Conservation (phyloP, 2,888 invertebrate species). For the Chironomus tentans region DNA sequence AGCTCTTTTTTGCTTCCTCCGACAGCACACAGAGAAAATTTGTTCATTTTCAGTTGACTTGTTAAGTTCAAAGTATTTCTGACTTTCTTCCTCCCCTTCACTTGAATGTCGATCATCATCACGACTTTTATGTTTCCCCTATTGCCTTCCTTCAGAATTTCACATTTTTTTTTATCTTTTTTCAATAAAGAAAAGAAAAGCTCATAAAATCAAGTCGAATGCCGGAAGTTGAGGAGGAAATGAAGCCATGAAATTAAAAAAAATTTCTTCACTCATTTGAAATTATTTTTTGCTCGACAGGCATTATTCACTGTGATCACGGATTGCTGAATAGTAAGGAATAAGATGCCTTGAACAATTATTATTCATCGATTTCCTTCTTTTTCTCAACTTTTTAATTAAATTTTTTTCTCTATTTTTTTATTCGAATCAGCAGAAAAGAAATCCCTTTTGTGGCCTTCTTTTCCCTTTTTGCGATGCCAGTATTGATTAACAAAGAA, state of each 20-base stretch:
- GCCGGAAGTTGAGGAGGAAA: neutral
- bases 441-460: no score
- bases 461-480: neutral
- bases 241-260: constrained; percentile 4
- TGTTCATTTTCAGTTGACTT: no score
- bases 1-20: neutral
- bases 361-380: constrained; percentile 20
- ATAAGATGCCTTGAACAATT: neutral
- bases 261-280: neutral
- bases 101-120: neutral
- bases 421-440: no score
- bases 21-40: neutral
- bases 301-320: neutral
- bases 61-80: no score
- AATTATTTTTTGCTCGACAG: neutral
- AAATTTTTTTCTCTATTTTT: neutral
- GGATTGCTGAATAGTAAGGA: neutral
- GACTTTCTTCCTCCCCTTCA: neutral
- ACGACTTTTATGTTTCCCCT: no score
- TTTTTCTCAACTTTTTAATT: constrained; percentile 15
- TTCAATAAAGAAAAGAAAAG: neutral
- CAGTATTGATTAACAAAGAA: no score
- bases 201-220: neutral
- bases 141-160: no score
- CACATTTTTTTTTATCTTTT: no score